These are phyloP conservation scores for Sphenopsis melanotis DNA, from an alignment of 2,797 vertebrate species.

Conservation along the genomic window DNA sequence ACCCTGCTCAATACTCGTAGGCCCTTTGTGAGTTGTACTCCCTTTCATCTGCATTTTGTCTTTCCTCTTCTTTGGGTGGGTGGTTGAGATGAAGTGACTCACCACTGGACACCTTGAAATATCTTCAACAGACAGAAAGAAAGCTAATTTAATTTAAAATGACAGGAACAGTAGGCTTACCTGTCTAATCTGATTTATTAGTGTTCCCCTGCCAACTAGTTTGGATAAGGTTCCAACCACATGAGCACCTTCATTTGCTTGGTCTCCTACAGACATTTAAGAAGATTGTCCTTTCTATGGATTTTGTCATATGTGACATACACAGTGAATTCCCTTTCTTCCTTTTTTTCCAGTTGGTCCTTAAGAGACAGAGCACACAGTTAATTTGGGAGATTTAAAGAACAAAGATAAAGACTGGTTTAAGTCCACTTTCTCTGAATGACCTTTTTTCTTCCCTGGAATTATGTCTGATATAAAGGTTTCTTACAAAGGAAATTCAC, in stretches of 20 bases:
- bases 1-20: not conserved
- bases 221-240: not conserved
- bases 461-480: not conserved
- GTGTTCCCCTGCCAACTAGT: not conserved
- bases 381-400: not conserved
- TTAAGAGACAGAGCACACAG: not conserved
- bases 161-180: not conserved
- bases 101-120: not conserved
- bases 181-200: constrained; percentile 7
- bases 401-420: not conserved
- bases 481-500: not conserved
- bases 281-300: not conserved
- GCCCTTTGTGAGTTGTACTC: not conserved
- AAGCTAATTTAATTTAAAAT: constrained; percentile 2
- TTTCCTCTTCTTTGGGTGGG: not conserved
- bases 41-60: not conserved
- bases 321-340: not conserved
- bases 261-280: not conserved
- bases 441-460: not conserved
- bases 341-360: not conserved
- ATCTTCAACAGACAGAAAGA: not conserved
- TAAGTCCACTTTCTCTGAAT: not conserved
- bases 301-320: not conserved
- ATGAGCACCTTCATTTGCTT: not conserved
- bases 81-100: not conserved